These are phyloP conservation scores for Chaetodon trifascialis DNA, from an alignment of 2,113 vertebrate genomes.

Conservation along the genomic window DNA sequence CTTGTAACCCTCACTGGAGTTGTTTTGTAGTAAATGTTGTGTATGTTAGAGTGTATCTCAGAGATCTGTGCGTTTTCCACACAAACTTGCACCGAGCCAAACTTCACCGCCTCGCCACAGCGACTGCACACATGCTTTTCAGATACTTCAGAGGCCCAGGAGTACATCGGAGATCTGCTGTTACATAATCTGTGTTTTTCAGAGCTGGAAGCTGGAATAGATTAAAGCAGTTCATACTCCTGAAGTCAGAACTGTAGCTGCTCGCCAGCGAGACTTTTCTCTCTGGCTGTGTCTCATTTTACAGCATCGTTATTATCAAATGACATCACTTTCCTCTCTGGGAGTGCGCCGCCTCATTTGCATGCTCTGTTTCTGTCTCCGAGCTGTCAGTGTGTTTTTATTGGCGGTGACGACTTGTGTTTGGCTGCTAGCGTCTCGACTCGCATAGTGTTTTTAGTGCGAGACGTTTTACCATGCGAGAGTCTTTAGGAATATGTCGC, in stretches of 20 bases:
- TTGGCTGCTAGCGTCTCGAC: slow-evolving; percentile 55
- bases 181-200: slow-evolving; percentile 77
- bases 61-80: slow-evolving; percentile 67
- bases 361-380: slow-evolving; percentile 38
- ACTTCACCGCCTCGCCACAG: slow-evolving; percentile 36
- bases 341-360: slow-evolving; percentile 51
- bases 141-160: slow-evolving; percentile 53
- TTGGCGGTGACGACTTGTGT: slow-evolving; percentile 50
- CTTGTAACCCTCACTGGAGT: slow-evolving; percentile 11
- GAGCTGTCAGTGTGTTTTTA: slow-evolving; percentile 58
- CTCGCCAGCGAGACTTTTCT: slow-evolving; percentile 49
- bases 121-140: slow-evolving; percentile 62
- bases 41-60: slow-evolving; percentile 43
- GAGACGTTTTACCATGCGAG: slow-evolving; percentile 36
- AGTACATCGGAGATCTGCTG: slow-evolving; percentile 64
- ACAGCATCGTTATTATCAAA: slow-evolving; percentile 62
- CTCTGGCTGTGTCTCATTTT: slow-evolving; percentile 51
- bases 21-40: slow-evolving; percentile 18
- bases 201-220: slow-evolving; percentile 62
- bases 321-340: slow-evolving; percentile 73
- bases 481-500: slow-evolving; percentile 51
- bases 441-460: slow-evolving; percentile 53
- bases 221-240: slow-evolving; percentile 68
- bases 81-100: slow-evolving; percentile 30
- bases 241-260: slow-evolving; percentile 29